A percentile compares a stretch with the other conserved stretches of the same genome.
Conservation (phyloP, 2,797 vertebrate species). For the Mionectes olivaceus region DNA sequence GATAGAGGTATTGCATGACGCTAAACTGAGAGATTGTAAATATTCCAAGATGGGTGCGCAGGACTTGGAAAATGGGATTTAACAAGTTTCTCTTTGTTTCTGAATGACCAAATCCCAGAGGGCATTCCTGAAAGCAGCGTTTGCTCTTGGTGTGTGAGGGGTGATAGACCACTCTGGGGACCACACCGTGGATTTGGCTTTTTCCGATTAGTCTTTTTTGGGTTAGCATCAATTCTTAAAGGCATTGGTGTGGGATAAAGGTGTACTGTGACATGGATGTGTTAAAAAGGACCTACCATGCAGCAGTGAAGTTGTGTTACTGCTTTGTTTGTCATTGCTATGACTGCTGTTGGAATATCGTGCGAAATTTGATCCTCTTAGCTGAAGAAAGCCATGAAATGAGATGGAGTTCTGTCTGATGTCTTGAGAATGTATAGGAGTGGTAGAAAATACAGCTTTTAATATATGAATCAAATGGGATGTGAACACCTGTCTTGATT, state of each 20-base stretch:
- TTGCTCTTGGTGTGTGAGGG: accelerated
- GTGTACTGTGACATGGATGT: background rate
- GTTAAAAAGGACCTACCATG: background rate
- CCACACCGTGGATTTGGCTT: accelerated
- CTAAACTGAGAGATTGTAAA: background rate
- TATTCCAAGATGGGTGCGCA: accelerated
- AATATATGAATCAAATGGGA: background rate
- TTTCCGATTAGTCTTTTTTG: background rate
- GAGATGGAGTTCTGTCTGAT: background rate
- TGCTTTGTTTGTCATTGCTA: background rate
- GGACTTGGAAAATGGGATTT: background rate
- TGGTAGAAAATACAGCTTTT: background rate
- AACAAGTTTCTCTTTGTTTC: background rate
- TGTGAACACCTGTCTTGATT: accelerated
- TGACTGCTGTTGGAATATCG: accelerated
- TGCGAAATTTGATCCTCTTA: background rate
- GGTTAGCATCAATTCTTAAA: background rate
- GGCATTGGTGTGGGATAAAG: background rate
- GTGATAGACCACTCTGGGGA: background rate
- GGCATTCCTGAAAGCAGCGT: accelerated
- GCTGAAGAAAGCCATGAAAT: background rate
- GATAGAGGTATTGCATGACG: background rate
- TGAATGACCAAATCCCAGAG: background rate
- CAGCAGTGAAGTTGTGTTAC: background rate
- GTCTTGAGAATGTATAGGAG: background rate